Evolutionary conservation across 2,113 vertebrate genomes (phyloP), one percentile per base, ranked within the genome.

Genomic region (Lampris incognitus): DNA sequence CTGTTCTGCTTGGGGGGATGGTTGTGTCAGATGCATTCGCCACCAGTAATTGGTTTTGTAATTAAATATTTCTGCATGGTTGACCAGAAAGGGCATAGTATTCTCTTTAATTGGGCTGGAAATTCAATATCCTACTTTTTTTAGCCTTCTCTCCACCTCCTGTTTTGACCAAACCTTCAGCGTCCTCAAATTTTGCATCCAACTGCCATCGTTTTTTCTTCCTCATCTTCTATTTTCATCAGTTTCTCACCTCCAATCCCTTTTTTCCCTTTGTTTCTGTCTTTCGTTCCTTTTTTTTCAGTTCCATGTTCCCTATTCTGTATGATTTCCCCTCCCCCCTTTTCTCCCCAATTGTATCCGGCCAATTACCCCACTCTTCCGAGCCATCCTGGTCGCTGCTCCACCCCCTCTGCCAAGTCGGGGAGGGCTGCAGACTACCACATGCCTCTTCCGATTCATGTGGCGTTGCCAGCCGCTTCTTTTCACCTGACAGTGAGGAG

Each of bases 41-140:
- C 10, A 36, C 88, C 88, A 73, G 40, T 94, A 93, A 96, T 96
- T 95, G 89, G 90, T 88, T 95, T 94, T 85, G 89, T 94, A 93
- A 95, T 95, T 95, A 95, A 95, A 94, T 94, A 80, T 90, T 95
- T 93, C 74, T 83, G 91, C 90, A 86, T 86, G 84, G 82, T 76
- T 91, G 93, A 93, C 91, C 87, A 80, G 91, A 92, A 89, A 89
- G 88, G 92, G 88, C 92, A 86, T 86, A 52, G 55, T 72, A 76
- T 90, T 89, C 91, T 81, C 87, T 63, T 54, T 91, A 92, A 94
- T 92, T 89, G 83, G 81, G 66, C 58, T 73, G 74, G 80, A 95
- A 90, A 94, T 92, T 92, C 89, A 87, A 90, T 90, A 87, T 87
- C 72, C 83, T 61, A 80, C 73, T 85, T 81, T 85, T 24, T 49